These are phyloP conservation scores for Stictonetta naevosa DNA, from an alignment of 2,113 vertebrate genomes.

Conservation along the genomic window DNA sequence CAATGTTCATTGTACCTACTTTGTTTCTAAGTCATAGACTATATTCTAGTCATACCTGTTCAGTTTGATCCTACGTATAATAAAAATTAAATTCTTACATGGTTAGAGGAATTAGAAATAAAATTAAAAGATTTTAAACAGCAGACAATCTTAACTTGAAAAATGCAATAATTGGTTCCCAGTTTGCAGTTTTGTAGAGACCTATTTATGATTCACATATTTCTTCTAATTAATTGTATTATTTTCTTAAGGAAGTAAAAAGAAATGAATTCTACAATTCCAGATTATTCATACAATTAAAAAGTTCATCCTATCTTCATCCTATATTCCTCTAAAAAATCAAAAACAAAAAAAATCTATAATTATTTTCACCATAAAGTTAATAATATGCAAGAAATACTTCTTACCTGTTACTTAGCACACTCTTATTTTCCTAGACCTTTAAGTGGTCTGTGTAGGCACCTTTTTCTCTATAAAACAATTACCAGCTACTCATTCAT, in stretches of 20 bases:
- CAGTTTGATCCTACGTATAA: not conserved
- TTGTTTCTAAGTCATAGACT: not conserved
- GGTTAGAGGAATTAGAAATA: not conserved
- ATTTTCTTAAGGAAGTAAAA: not conserved
- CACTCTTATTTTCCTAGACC: not conserved
- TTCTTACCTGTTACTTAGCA: not conserved
- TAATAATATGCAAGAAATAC: not conserved
- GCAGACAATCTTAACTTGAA: not conserved
- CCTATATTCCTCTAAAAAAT: not conserved
- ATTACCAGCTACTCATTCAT: accelerated
- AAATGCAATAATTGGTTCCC: not conserved
- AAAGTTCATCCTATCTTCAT: not conserved
- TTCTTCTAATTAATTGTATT: not conserved
- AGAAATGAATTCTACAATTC: not conserved
- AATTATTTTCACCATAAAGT: not conserved
- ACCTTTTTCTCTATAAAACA: not conserved
- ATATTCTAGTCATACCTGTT: not conserved
- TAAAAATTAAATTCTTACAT: not conserved
- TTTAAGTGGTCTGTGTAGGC: not conserved
- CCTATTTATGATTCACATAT: not conserved
- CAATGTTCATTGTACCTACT: not conserved
- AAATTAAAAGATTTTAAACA: not conserved
- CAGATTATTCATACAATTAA: not conserved
- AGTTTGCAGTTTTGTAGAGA: not conserved
- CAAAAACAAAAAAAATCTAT: not conserved